Base-by-base conservation (phyloP, 2,113 vertebrate species). In the Merops nubicus region DNA sequence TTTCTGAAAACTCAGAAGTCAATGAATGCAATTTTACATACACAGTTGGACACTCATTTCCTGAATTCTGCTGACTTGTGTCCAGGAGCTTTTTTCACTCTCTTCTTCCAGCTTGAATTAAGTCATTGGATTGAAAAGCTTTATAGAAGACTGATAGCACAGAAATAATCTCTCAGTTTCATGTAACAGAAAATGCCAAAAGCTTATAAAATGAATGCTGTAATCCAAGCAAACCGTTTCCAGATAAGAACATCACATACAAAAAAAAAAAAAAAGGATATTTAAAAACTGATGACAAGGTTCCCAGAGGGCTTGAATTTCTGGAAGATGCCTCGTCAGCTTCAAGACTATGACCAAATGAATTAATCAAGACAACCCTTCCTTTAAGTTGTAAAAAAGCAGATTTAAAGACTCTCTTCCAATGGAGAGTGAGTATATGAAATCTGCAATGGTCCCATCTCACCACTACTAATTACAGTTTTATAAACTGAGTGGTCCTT, bases 401-500 rank as follows among this genome's bases (percentile, higher is more conserved):
- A 98, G 97, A 98, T 98, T 98, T 98, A 98, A 98, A 90, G 96
- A 98, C 98, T 98, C 94, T 78, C 74, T 96, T 96, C 96, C 98
- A 96, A 77, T 81, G 87, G 85, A 95, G 69, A 96, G 45, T 78
- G 79, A 98, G 98, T 98, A 95, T 59, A 98, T 98, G 98, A 98
- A 98, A 97, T 88, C 95, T 87, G 95, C 96, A 94, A 53, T 88
- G 87, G 96, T 97, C 97, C 97, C 96, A 97, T 95, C 91, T 98
- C 95, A 95, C 85, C 75, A 57, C 90, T 96, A 93, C 97, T 98
- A 98, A 98, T 97, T 97, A 92, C 43, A 89, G 23, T 96, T 97
- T 98, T 97, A 98, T 98, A 98, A 97, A 98, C 94, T 96, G 90
- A 92, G 75, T 42, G 94, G 86, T 92, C 91, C 91, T 91, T 95